A percentile compares a stretch with the other conserved stretches of the same genome.
Evolutionary conservation across 2,113 vertebrate genomes (phyloP).

Genomic region (Passerina amoena): DNA sequence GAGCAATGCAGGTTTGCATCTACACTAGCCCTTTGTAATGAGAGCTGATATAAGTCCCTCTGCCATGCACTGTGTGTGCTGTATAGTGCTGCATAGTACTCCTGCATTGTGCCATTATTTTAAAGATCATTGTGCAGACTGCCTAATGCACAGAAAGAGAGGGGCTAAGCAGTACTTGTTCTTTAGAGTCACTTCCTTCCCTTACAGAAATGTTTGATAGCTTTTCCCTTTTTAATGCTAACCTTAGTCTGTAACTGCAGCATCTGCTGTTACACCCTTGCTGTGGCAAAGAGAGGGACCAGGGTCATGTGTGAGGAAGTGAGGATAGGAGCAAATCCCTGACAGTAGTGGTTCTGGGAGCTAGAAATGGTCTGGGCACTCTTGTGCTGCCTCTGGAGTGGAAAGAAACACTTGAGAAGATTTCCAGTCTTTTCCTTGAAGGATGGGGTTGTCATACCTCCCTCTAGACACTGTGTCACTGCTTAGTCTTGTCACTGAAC

Average conservation of each 20-base stretch:
- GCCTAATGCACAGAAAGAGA: not conserved
- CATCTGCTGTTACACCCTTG: rapidly evolving
- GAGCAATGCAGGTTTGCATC: not conserved
- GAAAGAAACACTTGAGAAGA: not conserved
- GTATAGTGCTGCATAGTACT: not conserved
- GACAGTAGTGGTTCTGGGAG: not conserved
- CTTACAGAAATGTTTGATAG: not conserved
- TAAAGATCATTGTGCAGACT: not conserved
- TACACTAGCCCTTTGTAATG: not conserved
- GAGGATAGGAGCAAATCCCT: not conserved
- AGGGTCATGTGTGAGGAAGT: not conserved
- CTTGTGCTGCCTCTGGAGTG: not conserved
- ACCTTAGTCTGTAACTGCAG: not conserved
- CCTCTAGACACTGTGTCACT: not conserved
- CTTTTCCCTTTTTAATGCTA: not conserved
- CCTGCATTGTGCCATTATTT: not conserved
- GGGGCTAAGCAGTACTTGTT: not conserved
- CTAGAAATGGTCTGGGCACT: not conserved
- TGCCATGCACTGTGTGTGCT: not conserved
- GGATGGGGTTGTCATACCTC: not conserved
- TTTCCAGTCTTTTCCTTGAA: not conserved
- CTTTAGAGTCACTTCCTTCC: not conserved
- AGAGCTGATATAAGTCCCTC: not conserved
- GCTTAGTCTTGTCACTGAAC: not conserved
- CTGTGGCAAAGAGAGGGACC: not conserved